Evolutionary conservation across 2,797 vertebrate genomes (phyloP).

Genomic region (Eidolon dupreanum): DNA sequence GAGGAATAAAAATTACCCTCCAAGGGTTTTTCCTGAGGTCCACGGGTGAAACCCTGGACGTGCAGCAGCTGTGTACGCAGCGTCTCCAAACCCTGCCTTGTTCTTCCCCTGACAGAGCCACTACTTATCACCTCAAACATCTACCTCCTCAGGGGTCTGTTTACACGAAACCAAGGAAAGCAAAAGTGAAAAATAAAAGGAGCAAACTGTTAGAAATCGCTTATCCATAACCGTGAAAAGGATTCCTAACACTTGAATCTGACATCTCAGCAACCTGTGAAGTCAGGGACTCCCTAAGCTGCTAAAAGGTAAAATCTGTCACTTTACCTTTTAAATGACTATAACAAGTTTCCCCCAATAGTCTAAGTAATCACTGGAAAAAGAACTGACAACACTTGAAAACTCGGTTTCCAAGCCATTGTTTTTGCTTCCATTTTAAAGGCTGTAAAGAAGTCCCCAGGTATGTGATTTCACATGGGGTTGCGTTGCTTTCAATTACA

Average conservation of each 20-base stretch:
- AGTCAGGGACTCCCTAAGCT: neutral
- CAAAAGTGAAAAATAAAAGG: neutral
- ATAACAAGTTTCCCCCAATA: neutral
- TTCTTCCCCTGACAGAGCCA: neutral
- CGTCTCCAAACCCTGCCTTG: neutral
- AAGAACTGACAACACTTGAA: neutral
- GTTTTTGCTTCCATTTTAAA: neutral
- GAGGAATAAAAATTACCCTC: neutral
- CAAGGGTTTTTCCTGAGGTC: neutral
- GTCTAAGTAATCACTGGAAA: neutral
- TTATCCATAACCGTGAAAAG: slow-evolving; percentile 22
- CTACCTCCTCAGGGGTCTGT: neutral
- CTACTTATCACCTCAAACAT: neutral
- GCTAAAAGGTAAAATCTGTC: neutral
- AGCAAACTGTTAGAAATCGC: neutral
- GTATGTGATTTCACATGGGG: neutral
- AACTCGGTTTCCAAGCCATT: neutral
- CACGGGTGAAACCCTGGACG: neutral
- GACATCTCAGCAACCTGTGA: slow-evolving; percentile 39
- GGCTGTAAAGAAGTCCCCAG: neutral
- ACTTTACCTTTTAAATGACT: slow-evolving; percentile 13
- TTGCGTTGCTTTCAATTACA: neutral
- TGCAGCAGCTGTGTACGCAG: fast-evolving
- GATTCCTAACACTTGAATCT: neutral
- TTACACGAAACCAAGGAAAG: slow-evolving; percentile 37